Conservation (phyloP, 1,140 invertebrate genomes). For the Aleiodes sp. region DNA sequence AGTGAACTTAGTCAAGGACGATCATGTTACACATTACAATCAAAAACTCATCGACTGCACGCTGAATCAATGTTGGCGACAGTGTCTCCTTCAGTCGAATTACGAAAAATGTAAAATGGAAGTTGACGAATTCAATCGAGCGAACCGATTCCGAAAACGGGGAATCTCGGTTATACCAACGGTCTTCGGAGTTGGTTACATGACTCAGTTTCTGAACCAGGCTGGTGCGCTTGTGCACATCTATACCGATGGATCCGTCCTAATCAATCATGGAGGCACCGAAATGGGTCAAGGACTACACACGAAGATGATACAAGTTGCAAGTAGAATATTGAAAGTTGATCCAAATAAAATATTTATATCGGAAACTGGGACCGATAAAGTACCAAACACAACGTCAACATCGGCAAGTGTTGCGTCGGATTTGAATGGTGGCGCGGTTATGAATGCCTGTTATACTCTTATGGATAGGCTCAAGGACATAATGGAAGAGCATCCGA, state of each 20-base stretch:
- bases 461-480: conserved; percentile 81
- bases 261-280: conserved; percentile 90
- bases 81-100: conserved; percentile 70
- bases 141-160: conserved; percentile 87
- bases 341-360: conserved; percentile 84
- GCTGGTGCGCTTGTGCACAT: conserved; percentile 88
- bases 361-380: conserved; percentile 89
- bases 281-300: conserved; percentile 98
- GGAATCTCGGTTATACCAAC: conserved; percentile 89
- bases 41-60: conserved; percentile 82
- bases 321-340: conserved; percentile 78
- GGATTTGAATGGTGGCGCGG: conserved; percentile 95
- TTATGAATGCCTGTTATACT: conserved; percentile 85
- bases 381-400: conserved; percentile 92
- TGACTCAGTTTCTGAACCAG: conserved; percentile 85
- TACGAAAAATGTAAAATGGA: conserved; percentile 9
- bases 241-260: conserved; percentile 91
- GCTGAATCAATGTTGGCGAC: conserved; percentile 82
- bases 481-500: conserved; percentile 79
- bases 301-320: conserved; percentile 94
- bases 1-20: conserved; percentile 86
- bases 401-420: conserved; percentile 92
- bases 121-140: conserved; percentile 34
- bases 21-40: conserved; percentile 81
- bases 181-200: conserved; percentile 91